Evolutionary conservation across 1,140 invertebrate species (phyloP).

Genomic region (Drosophila malerkotliana): DNA sequence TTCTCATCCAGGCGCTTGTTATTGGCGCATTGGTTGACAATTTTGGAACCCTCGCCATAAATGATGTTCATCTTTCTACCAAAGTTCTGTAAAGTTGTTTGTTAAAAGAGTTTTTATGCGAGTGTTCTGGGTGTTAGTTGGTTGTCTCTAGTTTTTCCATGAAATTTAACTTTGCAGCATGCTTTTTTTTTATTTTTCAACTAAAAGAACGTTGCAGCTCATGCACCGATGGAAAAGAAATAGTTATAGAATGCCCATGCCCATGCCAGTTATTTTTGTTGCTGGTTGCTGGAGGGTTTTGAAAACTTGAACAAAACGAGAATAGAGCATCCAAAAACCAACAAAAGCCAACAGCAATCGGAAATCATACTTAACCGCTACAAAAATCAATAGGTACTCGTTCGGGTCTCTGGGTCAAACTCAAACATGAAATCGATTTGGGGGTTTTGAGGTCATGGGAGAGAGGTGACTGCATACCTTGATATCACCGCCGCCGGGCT

Average conservation of each 20-base stretch:
- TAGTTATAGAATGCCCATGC: conserved; percentile 35
- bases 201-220: conserved; percentile 39
- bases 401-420: conserved; percentile 47
- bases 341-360: conserved; percentile 35
- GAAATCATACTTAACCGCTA: conserved; percentile 46
- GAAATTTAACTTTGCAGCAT: conserved; percentile 46
- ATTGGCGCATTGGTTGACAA: conserved; percentile 54
- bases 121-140: conserved; percentile 44
- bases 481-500: conserved; percentile 91
- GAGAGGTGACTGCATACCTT: conserved; percentile 88
- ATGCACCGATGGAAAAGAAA: conserved; percentile 35
- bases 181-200: conserved; percentile 31
- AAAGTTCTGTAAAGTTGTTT: conserved; percentile 56
- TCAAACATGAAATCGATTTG: conserved; percentile 41
- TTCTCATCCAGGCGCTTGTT: conserved; percentile 67
- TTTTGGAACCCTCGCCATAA: conserved; percentile 74
- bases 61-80: conserved; percentile 64
- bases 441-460: conserved; percentile 2
- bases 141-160: conserved; percentile 19
- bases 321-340: conserved; percentile 44
- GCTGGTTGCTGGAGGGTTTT: conserved; percentile 11
- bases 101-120: conserved; percentile 22
- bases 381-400: conserved; percentile 43
- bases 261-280: conserved; percentile 35
- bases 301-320: conserved; percentile 33